Evolutionary conservation across 2,797 vertebrate genomes (phyloP).

Genomic region (Bradypodion pumilum): DNA sequence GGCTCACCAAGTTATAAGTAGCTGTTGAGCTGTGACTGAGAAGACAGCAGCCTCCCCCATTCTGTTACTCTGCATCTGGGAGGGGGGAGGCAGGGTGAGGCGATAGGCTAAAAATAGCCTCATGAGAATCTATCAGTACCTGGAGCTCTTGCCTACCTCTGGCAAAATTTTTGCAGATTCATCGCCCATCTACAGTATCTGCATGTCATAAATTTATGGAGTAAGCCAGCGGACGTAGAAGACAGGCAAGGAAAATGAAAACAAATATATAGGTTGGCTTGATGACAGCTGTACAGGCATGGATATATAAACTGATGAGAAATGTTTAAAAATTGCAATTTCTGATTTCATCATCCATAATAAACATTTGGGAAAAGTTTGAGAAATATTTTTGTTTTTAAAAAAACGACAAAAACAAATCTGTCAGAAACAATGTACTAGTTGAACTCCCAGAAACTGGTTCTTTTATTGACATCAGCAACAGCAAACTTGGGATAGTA

Average conservation of each 20-base stretch:
- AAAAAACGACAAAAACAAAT: constrained; percentile 41
- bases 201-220: neutral
- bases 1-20: constrained; percentile 3
- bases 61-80: neutral
- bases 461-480: constrained; percentile 14
- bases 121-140: neutral
- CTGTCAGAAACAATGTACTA: neutral
- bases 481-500: neutral
- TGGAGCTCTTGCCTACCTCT: neutral
- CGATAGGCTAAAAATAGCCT: neutral
- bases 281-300: constrained; percentile 34
- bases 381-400: constrained; percentile 18
- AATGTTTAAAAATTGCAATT: constrained; percentile 55
- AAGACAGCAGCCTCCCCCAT: neutral
- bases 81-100: neutral
- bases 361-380: constrained; percentile 36
- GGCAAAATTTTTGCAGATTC: neutral
- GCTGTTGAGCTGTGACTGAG: neutral
- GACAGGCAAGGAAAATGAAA: constrained; percentile 6
- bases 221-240: constrained; percentile 28
- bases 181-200: neutral
- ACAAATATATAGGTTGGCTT: constrained; percentile 11
- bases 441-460: neutral
- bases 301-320: constrained; percentile 51
- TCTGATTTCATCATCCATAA: constrained; percentile 35